Conservation (phyloP, 2,888 invertebrate species). For the Sisyra nigra region DNA sequence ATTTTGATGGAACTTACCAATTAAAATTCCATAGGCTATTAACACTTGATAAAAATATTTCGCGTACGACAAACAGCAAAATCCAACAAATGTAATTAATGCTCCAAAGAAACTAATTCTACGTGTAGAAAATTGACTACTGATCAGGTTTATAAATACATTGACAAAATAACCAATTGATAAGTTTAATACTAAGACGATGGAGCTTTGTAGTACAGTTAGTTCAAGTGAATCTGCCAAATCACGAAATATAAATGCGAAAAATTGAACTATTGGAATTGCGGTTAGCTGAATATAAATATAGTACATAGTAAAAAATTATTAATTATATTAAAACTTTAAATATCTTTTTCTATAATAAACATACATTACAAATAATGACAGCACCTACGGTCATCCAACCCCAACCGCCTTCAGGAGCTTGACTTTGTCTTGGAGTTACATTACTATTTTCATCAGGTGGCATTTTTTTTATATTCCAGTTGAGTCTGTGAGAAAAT, state of each 20-base stretch:
- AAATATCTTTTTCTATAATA: too few relatives aligned
- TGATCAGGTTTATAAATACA: background rate
- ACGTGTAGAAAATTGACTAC: background rate
- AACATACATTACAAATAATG: constrained; percentile 46
- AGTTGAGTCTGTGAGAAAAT: too few relatives aligned
- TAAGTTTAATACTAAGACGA: constrained; percentile 47
- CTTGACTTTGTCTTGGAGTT: constrained; percentile 23
- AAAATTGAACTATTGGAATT: constrained; percentile 39
- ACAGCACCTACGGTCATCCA: constrained; percentile 44
- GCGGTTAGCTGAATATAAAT: constrained; percentile 1
- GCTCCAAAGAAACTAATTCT: background rate
- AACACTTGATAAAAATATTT: background rate
- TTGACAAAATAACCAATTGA: constrained; percentile 33
- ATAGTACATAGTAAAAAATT: too few relatives aligned
- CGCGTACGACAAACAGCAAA: background rate
- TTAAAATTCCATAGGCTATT: background rate
- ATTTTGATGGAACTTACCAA: constrained; percentile 10
- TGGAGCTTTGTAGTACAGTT: constrained; percentile 39
- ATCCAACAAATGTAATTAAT: background rate
- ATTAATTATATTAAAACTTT: background rate
- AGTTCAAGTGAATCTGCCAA: constrained; percentile 38
- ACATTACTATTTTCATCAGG: too few relatives aligned
- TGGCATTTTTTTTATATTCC: too few relatives aligned
- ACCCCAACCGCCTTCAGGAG: constrained; percentile 50
- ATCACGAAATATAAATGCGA: constrained; percentile 48